phyloP scores from a whole-genome alignment of 2,113 vertebrate species.

The Cynocephalus volans region DNA sequence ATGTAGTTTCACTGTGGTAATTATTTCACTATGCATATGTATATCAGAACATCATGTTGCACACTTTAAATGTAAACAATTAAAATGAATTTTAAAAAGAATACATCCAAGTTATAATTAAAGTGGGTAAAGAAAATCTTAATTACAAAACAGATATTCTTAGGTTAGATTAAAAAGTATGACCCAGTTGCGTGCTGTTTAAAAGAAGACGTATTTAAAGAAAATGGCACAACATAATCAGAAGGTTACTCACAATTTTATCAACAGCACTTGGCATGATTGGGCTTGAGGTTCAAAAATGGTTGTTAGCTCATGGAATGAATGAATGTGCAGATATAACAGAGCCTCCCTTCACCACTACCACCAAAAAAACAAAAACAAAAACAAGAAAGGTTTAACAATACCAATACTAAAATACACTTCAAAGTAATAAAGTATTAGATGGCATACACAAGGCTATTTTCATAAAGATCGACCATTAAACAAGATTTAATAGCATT shows the following conservation, averaged over 20 bases:
- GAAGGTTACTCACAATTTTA: neutral
- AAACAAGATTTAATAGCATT: neutral
- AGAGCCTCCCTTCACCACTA: neutral
- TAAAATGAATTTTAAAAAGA: neutral
- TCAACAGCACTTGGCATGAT: too few relatives aligned
- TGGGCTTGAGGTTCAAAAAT: neutral
- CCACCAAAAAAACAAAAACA: neutral
- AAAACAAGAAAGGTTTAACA: neutral
- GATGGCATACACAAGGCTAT: neutral
- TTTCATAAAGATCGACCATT: neutral
- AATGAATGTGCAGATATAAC: neutral
- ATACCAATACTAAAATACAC: neutral
- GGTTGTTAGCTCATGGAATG: neutral
- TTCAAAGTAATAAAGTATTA: neutral
- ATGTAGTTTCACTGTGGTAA: neutral
- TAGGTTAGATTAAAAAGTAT: neutral
- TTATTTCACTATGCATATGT: neutral
- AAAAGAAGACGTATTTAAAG: neutral
- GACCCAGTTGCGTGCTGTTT: neutral
- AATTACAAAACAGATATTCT: neutral
- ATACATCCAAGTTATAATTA: neutral
- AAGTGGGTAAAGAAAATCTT: neutral
- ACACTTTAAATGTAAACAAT: neutral
- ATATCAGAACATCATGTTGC: neutral
- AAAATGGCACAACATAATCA: neutral